These are phyloP conservation scores for Meghimatium bilineatum DNA, from an alignment of 2,888 invertebrate species.

Conservation along the genomic window DNA sequence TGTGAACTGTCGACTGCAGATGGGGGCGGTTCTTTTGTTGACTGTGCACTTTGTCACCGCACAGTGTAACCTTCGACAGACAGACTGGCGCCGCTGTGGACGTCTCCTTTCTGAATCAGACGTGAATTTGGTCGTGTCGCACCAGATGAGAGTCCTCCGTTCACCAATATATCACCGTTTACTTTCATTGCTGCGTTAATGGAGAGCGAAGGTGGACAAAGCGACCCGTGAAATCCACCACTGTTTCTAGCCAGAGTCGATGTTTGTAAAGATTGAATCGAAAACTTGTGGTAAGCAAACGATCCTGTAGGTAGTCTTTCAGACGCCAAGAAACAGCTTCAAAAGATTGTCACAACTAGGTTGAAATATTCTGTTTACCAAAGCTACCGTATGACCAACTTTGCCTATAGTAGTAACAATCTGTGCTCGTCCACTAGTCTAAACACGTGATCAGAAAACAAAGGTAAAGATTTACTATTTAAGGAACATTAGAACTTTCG, in stretches of 20 bases:
- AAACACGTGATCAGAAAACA: no score
- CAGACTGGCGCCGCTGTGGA: slow-evolving; percentile 23
- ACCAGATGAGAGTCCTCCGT: not conserved
- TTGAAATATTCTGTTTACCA: no score
- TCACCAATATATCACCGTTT: not conserved
- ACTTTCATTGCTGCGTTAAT: not conserved
- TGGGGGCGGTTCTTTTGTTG: slow-evolving; percentile 25
- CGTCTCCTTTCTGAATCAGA: not conserved
- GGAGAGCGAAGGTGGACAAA: not conserved
- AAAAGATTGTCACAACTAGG: no score
- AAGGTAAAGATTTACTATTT: no score
- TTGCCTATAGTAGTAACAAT: no score
- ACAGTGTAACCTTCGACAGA: not conserved
- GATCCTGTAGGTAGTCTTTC: no score
- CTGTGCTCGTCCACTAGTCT: no score
- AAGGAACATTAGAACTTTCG: no score
- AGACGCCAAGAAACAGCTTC: no score
- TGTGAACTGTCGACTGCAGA: slow-evolving; percentile 10
- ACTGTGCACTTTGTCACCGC: slow-evolving; percentile 16
- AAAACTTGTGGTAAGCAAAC: no score
- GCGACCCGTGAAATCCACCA: not conserved
- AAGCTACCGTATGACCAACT: no score
- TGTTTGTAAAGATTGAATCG: not conserved
- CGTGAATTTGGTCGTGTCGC: not conserved
- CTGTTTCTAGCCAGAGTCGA: not conserved